These are phyloP conservation scores for Linepithema humile DNA, from an alignment of 1,140 invertebrate species.

Conservation along the genomic window DNA sequence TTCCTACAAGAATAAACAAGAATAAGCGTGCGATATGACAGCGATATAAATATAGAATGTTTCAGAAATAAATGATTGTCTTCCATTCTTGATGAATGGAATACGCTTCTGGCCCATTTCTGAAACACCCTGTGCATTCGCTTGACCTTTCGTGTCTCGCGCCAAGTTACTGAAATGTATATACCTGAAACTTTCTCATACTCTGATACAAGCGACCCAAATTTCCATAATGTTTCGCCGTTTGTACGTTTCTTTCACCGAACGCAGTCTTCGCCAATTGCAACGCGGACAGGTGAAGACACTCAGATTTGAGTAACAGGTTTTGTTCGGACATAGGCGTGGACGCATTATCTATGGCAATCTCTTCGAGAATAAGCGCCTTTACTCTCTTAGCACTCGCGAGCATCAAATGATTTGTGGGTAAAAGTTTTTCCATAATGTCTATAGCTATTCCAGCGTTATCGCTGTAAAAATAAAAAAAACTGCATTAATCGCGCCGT, in stretches of 20 bases:
- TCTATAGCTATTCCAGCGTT: slow-evolving; percentile 93
- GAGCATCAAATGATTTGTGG: slow-evolving; percentile 92
- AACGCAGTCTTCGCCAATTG: slow-evolving; percentile 91
- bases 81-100: too few relatives aligned
- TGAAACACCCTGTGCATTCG: too few relatives aligned
- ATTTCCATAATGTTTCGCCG: slow-evolving; percentile 97
- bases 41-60: too few relatives aligned
- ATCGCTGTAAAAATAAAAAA: slow-evolving; percentile 83
- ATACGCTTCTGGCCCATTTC: too few relatives aligned
- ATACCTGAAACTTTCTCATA: slow-evolving; percentile 93
- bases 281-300: slow-evolving; percentile 92
- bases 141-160: too few relatives aligned
- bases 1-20: slow-evolving; percentile 84
- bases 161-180: too few relatives aligned
- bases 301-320: slow-evolving; percentile 90
- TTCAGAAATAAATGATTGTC: too few relatives aligned
- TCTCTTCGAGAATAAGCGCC: slow-evolving; percentile 96
- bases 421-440: slow-evolving; percentile 92
- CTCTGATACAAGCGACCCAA: slow-evolving; percentile 96
- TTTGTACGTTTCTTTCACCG: slow-evolving; percentile 96
- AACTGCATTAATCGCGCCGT: not conserved
- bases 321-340: slow-evolving; percentile 82
- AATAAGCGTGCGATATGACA: not conserved
- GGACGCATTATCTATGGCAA: slow-evolving; percentile 91
- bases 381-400: slow-evolving; percentile 96